A percentile compares a stretch with the other conserved stretches of the same genome.
Conservation (phyloP, 2,888 invertebrate species). For the Prionchulus punctatus region DNA sequence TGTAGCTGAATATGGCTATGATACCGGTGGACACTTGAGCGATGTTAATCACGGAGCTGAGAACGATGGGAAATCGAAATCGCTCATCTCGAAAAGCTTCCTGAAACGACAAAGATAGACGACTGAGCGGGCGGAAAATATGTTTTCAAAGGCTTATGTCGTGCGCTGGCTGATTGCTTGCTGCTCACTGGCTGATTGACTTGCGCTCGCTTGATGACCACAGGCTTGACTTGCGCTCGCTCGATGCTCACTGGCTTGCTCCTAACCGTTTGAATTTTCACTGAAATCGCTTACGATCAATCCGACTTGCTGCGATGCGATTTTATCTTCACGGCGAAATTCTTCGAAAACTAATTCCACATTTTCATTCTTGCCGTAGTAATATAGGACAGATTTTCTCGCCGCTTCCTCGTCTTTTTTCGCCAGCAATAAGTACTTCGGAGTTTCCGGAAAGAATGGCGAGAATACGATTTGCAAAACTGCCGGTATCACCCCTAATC, state of each 20-base stretch:
- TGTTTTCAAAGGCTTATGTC: too few species aligned
- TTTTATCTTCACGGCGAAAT: background rate
- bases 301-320: background rate
- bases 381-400: background rate
- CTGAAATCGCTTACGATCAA: background rate
- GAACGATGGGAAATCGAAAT: conserved; percentile 1
- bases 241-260: too few species aligned
- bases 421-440: conserved; percentile 6
- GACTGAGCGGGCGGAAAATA: too few species aligned
- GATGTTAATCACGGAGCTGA: background rate
- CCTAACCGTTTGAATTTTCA: too few species aligned
- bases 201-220: too few species aligned
- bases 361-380: background rate
- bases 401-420: conserved; percentile 1
- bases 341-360: conserved; percentile 5
- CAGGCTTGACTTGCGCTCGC: too few species aligned
- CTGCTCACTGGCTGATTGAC: too few species aligned
- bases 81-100: background rate
- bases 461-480: conserved; percentile 5
- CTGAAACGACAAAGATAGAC: background rate
- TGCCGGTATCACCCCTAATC: background rate
- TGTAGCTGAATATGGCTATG: conserved; percentile 9
- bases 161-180: too few species aligned
- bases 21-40: conserved; percentile 11
- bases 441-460: conserved; percentile 10